These are phyloP conservation scores for Erinaceus europaeus DNA, from an alignment of 2,113 vertebrate genomes.

Conservation along the genomic window DNA sequence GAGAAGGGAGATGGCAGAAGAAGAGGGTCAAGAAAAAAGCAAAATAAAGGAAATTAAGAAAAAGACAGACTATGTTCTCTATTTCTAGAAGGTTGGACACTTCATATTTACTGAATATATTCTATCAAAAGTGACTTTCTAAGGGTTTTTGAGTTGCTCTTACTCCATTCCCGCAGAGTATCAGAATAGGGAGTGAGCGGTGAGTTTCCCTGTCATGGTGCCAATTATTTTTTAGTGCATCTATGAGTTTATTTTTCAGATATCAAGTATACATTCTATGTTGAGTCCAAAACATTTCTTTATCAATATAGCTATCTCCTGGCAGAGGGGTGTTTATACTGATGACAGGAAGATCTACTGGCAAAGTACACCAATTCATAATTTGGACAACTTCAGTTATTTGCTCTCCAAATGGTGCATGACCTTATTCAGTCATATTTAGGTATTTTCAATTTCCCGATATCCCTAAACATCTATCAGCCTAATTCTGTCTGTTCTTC, in stretches of 20 bases:
- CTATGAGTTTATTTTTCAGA: not conserved
- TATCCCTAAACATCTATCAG: constrained; percentile 45
- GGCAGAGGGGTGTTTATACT: constrained; percentile 17
- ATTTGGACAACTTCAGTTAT: constrained; percentile 54
- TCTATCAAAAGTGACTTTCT: not conserved
- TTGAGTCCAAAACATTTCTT: not conserved
- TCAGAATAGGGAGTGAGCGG: not conserved
- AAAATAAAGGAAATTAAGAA: not conserved
- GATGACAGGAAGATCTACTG: constrained; percentile 40
- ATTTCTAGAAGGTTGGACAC: not conserved
- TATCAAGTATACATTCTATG: constrained; percentile 20
- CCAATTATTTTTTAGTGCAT: not conserved
- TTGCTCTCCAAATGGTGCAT: constrained; percentile 59
- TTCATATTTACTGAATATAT: no score
- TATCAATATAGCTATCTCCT: not conserved
- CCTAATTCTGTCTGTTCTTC: constrained; percentile 58
- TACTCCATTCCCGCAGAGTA: not conserved
- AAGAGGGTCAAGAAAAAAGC: not conserved
- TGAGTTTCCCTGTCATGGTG: not conserved
- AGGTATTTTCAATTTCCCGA: constrained; percentile 41
- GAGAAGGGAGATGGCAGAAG: not conserved
- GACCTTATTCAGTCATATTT: constrained; percentile 58
- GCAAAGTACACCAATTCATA: constrained; percentile 55
- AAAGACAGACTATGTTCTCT: rapidly evolving
- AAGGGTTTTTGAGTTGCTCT: not conserved